Evolutionary conservation across 2,888 invertebrate genomes (phyloP), one percentile per base, ranked within the genome.

Genomic region (Drosophila sordidula): DNA sequence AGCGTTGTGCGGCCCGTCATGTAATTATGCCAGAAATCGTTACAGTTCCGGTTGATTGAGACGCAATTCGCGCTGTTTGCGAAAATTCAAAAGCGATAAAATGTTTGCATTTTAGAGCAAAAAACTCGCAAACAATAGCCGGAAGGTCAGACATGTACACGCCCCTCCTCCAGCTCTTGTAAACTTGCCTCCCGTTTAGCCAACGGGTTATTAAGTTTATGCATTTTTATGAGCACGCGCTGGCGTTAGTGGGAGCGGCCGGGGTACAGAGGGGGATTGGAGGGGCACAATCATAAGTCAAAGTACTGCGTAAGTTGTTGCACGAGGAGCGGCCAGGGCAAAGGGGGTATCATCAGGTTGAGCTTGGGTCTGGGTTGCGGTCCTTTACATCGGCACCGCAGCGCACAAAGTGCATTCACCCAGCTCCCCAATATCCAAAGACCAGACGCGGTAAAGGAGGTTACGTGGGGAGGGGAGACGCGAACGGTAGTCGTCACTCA

Each of bases 321-420:
- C 4, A 9, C 6, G 3, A 11, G 3, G 16, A 18, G 1, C n/a
- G 38, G 11, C 22, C n/a, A 1, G 38, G 6, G 42, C 8, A 26
- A 26, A 34, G 51, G 42, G 58, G 42, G 29, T 57, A 45, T 36
- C 58, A 32, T 55, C 74, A 59, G 69, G 51, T 59, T 64, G 41
- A 49, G 57, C 34, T 62, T 36, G 44, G 38, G 18, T 39, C 49
- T 54, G 39, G 6, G 57, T 45, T 72, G 72, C 72, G 62, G 71
- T 72, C 74, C 70, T 70, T 75, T 66, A 70, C 63, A 83, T 61
- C 59, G 74, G 59, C 59, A 80, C 65, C 80, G 65, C 80, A 66
- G 46, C 51, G 32, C 51, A 58, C 68, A 80, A 82, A 78, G 83
- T 80, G 83, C 86, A 82, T 82, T 82, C 82, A 82, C 86, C 81